These are phyloP conservation scores for Hydrotaea cyrtoneurina DNA, from an alignment of 2,888 invertebrate species.

Conservation along the genomic window DNA sequence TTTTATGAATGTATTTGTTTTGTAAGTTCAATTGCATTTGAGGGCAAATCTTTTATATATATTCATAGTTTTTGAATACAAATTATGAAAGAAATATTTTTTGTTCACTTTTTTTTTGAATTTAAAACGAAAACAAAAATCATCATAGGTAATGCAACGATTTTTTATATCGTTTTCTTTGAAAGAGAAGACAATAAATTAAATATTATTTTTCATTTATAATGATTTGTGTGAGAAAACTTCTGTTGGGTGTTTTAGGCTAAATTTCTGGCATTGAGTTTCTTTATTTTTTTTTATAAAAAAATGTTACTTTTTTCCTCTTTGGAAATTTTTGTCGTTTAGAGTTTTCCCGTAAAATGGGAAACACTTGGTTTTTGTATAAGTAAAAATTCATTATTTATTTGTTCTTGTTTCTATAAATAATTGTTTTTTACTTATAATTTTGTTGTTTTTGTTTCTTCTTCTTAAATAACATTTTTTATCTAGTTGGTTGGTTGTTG, in stretches of 20 bases:
- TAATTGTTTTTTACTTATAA: constrained; percentile 42
- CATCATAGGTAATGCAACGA: not conserved
- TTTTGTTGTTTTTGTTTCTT: constrained; percentile 16
- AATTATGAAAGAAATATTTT: not conserved
- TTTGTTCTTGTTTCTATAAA: constrained; percentile 41
- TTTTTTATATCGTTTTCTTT: not conserved
- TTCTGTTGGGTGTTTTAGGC: constrained; percentile 50
- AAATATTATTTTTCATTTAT: not conserved
- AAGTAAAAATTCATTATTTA: constrained; percentile 50
- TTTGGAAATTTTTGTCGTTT: not conserved
- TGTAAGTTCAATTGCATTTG: constrained; percentile 57
- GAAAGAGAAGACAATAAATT: not conserved
- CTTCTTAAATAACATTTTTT: constrained; percentile 60
- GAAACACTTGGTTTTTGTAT: constrained; percentile 35
- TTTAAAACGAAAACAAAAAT: constrained; percentile 1
- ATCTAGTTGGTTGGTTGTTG: constrained; percentile 41
- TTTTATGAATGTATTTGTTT: not conserved
- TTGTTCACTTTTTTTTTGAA: not conserved
- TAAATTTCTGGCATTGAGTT: constrained; percentile 31
- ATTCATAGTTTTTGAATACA: constrained; percentile 7
- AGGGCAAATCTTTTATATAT: constrained; percentile 16
- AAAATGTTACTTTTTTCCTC: constrained; percentile 56
- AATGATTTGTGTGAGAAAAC: constrained; percentile 57
- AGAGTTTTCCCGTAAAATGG: constrained; percentile 55
- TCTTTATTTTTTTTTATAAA: constrained; percentile 38